These are phyloP conservation scores for Elephas maximus DNA, from an alignment of 2,113 vertebrate genomes.

Conservation along the genomic window DNA sequence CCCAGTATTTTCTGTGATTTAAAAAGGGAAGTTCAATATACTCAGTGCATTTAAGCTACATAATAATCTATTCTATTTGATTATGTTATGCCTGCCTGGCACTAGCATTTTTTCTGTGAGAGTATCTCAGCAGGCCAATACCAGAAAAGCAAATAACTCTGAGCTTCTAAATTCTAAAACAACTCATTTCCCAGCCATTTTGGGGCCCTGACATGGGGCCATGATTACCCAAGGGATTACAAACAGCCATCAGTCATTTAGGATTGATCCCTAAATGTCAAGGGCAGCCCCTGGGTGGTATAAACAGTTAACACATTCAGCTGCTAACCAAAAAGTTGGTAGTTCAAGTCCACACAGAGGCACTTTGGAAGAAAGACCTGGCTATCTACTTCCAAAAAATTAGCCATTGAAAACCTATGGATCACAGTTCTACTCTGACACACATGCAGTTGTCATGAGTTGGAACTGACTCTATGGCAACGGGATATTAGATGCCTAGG, in stretches of 20 bases:
- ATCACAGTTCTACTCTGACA: neutral
- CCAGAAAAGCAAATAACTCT: slow-evolving; percentile 45
- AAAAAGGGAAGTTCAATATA: slow-evolving; percentile 66
- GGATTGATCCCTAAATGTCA: neutral
- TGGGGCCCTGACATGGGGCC: neutral
- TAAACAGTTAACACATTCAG: neutral
- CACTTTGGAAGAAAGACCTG: neutral
- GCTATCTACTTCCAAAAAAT: neutral
- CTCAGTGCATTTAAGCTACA: slow-evolving; percentile 53
- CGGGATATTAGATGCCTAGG: neutral
- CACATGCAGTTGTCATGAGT: neutral
- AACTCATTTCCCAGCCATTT: neutral
- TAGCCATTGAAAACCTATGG: neutral
- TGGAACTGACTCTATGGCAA: neutral
- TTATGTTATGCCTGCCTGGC: slow-evolving; percentile 32
- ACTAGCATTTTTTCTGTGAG: neutral
- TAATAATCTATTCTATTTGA: slow-evolving; percentile 68
- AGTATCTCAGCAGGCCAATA: slow-evolving; percentile 34
- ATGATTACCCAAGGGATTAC: neutral
- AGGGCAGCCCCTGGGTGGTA: neutral
- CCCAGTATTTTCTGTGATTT: slow-evolving; percentile 67
- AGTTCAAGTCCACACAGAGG: neutral
- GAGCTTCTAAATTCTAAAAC: slow-evolving; percentile 44
- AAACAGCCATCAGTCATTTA: neutral
- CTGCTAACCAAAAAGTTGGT: neutral